phyloP scores from a whole-genome alignment of 1,140 invertebrate genomes.

The Apis florea region DNA sequence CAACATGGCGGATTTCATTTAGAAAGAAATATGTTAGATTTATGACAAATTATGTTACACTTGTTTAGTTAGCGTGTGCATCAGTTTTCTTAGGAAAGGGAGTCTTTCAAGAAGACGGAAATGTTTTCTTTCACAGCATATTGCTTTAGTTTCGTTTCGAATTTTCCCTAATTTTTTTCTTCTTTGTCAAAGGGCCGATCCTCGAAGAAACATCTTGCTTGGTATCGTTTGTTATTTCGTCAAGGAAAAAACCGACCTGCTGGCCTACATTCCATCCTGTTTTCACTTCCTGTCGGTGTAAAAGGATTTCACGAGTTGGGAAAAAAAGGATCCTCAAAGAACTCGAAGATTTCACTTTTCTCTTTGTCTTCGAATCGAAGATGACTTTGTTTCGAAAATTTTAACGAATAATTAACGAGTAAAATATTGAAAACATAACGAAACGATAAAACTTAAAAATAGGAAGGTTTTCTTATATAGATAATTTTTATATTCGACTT shows the following conservation, averaged over 20 bases:
- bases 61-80: background rate
- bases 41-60: background rate
- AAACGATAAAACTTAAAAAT: background rate
- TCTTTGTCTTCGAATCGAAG: background rate
- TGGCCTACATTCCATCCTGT: constrained; percentile 53
- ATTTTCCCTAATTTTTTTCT: constrained; percentile 8
- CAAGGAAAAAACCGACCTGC: constrained; percentile 27
- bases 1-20: too few species aligned
- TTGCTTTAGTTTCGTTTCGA: background rate
- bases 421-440: background rate
- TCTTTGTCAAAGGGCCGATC: constrained; percentile 6
- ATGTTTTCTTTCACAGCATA: constrained; percentile 10
- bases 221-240: constrained; percentile 35
- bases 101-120: background rate
- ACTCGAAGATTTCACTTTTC: constrained; percentile 32
- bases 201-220: background rate
- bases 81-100: background rate
- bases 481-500: too few species aligned
- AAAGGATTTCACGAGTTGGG: constrained; percentile 52
- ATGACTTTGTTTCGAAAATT: background rate
- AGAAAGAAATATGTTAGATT: rapidly evolving
- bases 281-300: constrained; percentile 49
- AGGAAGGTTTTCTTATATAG: too few species aligned
- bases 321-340: constrained; percentile 23
- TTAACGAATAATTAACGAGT: rapidly evolving